Percentiles rank a stretch among this genome's conserved stretches.
phyloP scores from a whole-genome alignment of 2,113 vertebrate genomes.

The Corythornis vintsioides region DNA sequence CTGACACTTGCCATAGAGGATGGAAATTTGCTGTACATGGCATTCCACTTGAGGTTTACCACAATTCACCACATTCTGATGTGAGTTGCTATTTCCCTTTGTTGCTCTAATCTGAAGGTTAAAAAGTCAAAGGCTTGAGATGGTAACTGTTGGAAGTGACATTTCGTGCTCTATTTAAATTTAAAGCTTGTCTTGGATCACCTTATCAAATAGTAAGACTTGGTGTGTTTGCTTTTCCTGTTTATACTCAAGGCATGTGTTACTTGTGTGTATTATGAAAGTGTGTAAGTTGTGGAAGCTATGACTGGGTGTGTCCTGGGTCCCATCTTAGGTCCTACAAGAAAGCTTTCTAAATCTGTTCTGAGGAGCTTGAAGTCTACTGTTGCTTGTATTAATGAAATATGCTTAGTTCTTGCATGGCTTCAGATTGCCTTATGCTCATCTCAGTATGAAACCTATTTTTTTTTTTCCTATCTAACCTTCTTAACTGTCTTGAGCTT shows the following conservation, averaged over 20 bases:
- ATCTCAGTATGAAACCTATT: neutral
- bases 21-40: neutral
- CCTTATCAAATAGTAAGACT: neutral
- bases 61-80: neutral
- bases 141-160: neutral
- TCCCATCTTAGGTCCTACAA: neutral
- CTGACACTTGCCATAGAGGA: rapidly evolving
- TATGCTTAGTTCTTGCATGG: neutral
- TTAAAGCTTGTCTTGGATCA: neutral
- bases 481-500: neutral
- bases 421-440: neutral
- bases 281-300: neutral
- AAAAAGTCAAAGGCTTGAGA: neutral
- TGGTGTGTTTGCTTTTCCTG: neutral
- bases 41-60: neutral
- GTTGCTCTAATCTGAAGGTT: neutral
- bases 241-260: neutral
- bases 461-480: neutral
- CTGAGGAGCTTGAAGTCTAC: neutral
- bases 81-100: neutral
- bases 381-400: neutral
- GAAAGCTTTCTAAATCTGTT: neutral
- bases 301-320: neutral
- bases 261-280: neutral
- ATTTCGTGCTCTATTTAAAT: neutral